Evolutionary conservation across 1,140 invertebrate genomes (phyloP).

Genomic region (Drosophila miranda): DNA sequence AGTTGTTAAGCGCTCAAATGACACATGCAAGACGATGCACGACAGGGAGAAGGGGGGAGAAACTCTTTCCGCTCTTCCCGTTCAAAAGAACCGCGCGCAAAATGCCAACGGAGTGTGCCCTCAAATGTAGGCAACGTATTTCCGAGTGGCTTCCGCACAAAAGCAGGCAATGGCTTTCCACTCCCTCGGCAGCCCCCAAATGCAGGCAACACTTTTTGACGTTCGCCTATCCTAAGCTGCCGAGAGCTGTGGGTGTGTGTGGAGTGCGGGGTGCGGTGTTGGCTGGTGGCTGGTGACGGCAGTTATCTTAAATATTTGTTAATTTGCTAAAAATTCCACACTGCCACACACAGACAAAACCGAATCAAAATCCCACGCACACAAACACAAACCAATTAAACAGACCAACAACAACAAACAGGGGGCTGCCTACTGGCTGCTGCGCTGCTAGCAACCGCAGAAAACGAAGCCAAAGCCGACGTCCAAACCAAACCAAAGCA

Average conservation of each 20-base stretch:
- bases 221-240: neutral
- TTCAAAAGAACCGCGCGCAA: no score
- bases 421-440: neutral
- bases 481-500: slow-evolving; percentile 12
- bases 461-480: slow-evolving; percentile 1
- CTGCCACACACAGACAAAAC: slow-evolving; percentile 2
- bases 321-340: slow-evolving; percentile 17
- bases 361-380: slow-evolving; percentile 19
- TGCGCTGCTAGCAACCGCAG: slow-evolving; percentile 5
- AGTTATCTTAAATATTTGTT: slow-evolving; percentile 8
- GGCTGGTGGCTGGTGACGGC: no score
- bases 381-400: slow-evolving; percentile 27
- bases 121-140: no score
- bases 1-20: slow-evolving; percentile 23
- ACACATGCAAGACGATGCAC: no score
- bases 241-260: neutral
- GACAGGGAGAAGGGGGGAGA: no score
- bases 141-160: slow-evolving; percentile 1
- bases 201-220: slow-evolving; percentile 24
- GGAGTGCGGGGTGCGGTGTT: no score
- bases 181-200: neutral
- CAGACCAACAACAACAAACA: slow-evolving; percentile 25
- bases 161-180: slow-evolving; percentile 11
- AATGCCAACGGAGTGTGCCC: no score
- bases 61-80: no score